Conservation (phyloP, 2,113 vertebrate species). For the Perccottus glenii region DNA sequence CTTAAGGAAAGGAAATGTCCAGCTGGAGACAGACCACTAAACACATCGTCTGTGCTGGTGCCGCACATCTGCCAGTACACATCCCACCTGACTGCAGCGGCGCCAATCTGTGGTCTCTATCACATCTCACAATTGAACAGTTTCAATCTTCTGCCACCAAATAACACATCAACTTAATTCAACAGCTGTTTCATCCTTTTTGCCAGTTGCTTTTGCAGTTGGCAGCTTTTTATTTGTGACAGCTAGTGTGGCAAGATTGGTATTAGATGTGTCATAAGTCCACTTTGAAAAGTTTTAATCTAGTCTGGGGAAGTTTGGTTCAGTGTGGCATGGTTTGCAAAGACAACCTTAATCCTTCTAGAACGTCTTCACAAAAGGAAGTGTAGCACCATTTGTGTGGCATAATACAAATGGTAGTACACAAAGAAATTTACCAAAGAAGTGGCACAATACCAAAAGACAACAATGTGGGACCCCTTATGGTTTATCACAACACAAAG, state of each 20-base stretch:
- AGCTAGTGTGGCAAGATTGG: background rate
- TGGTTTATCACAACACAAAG: background rate
- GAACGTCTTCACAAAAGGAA: no score
- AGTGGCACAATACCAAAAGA: no score
- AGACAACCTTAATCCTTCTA: no score
- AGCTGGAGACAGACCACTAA: slow-evolving; percentile 67
- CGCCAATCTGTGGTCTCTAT: slow-evolving; percentile 51
- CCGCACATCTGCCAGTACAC: slow-evolving; percentile 59
- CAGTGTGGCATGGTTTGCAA: no score
- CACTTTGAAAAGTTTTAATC: background rate
- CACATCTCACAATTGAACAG: slow-evolving; percentile 18
- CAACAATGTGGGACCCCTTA: no score
- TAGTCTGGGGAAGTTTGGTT: background rate
- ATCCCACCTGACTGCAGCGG: slow-evolving; percentile 53
- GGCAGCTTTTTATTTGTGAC: background rate
- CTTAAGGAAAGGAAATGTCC: slow-evolving; percentile 63
- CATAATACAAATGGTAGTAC: no score
- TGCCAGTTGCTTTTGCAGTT: background rate
- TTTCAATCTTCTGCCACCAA: background rate
- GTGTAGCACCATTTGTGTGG: no score
- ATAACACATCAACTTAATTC: slow-evolving; percentile 5
- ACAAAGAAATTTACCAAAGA: no score
- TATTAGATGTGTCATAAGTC: background rate
- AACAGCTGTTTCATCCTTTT: slow-evolving; percentile 4
- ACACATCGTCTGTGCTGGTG: slow-evolving; percentile 58